Conservation (phyloP, 2,797 vertebrate genomes). For the Pangasius larnaudii region DNA sequence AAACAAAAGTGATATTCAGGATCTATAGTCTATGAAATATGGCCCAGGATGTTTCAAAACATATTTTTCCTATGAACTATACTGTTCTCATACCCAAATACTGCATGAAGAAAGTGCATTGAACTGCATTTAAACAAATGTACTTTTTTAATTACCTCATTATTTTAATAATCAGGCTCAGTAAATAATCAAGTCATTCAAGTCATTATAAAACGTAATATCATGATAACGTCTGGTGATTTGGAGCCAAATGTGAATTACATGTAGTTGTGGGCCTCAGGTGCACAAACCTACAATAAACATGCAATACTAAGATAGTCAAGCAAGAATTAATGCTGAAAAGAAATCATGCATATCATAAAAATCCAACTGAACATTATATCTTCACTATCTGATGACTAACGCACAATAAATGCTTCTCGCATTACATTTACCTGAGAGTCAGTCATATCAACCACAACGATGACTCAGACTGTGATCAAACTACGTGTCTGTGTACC, state of each 20-base stretch:
- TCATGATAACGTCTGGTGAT: neutral
- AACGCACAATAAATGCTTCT: neutral
- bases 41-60: neutral
- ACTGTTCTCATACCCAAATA: neutral
- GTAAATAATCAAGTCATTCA: neutral
- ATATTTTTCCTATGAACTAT: neutral
- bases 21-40: neutral
- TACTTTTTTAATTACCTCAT: neutral
- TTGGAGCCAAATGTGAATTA: neutral
- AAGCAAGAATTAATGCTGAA: neutral
- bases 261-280: neutral
- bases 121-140: neutral
- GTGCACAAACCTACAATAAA: neutral
- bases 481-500: conserved; percentile 17
- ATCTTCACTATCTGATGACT: neutral
- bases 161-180: neutral
- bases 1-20: neutral
- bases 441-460: neutral
- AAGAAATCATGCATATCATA: neutral
- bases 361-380: neutral
- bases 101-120: too few relatives aligned
- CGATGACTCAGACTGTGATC: neutral
- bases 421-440: neutral
- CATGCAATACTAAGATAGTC: neutral
- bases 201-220: neutral